Conservation (phyloP, 2,113 vertebrate genomes). For the Pyrgilauda ruficollis region DNA sequence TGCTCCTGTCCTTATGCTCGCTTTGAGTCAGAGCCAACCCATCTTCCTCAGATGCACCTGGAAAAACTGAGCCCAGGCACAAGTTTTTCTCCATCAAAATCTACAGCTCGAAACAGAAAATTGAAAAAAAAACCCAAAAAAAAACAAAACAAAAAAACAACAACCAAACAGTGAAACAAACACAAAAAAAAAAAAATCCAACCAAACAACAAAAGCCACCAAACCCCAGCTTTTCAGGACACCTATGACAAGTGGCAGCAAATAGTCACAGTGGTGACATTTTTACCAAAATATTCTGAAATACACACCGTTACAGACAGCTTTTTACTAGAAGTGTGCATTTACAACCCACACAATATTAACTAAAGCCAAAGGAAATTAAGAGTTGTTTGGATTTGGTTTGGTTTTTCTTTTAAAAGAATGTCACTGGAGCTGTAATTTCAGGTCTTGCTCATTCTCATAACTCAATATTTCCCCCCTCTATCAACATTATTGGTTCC, state of each 20-base stretch:
- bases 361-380: background rate
- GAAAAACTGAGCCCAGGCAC: background rate
- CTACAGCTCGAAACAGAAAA: background rate
- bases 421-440: background rate
- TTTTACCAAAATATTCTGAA: background rate
- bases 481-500: background rate
- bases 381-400: background rate
- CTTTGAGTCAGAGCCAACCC: conserved; percentile 23
- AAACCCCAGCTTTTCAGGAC: background rate
- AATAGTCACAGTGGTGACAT: background rate
- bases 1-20: conserved; percentile 48
- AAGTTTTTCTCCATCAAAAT: background rate
- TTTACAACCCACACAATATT: background rate
- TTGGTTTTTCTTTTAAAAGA: background rate
- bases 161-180: fast-evolving
- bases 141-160: too few relatives aligned
- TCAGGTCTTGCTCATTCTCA: background rate
- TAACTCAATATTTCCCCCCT: background rate
- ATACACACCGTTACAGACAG: background rate
- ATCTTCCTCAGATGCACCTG: background rate
- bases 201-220: background rate
- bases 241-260: background rate
- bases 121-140: fast-evolving
- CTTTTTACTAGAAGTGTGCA: background rate
- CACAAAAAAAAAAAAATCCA: background rate